phyloP scores from a whole-genome alignment of 2,113 vertebrate genomes.

The Zapus hudsonius region DNA sequence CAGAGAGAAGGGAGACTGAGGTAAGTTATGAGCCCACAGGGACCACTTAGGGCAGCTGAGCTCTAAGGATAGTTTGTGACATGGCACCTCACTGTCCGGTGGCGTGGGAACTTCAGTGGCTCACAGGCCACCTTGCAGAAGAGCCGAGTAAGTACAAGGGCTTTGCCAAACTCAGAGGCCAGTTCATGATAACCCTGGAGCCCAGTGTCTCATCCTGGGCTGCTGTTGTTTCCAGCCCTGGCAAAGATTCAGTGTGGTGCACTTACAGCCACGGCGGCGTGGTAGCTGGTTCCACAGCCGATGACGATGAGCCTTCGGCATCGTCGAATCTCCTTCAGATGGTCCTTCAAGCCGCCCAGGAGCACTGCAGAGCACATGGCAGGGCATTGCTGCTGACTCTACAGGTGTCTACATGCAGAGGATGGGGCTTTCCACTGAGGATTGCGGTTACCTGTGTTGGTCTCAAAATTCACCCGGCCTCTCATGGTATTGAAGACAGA shows the following conservation, averaged over 20 bases:
- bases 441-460: conserved; percentile 86
- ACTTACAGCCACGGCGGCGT: conserved; percentile 95
- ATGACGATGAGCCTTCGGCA: conserved; percentile 95
- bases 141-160: too few species aligned
- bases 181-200: neutral
- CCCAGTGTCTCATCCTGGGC: neutral
- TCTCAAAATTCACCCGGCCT: conserved; percentile 95
- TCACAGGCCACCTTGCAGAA: neutral
- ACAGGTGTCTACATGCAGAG: rapidly evolving
- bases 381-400: neutral
- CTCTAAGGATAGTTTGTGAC: neutral
- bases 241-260: rapidly evolving
- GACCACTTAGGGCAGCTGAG: neutral
- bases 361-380: conserved; percentile 86
- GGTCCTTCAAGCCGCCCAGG: conserved; percentile 95
- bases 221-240: rapidly evolving
- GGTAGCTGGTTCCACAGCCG: conserved; percentile 97
- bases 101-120: neutral
- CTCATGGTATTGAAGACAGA: conserved; percentile 98
- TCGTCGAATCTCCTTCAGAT: conserved; percentile 96
- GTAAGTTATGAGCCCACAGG: neutral
- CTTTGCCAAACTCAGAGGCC: neutral
- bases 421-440: rapidly evolving
- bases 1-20: conserved; percentile 48
- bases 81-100: neutral